A percentile compares a stretch with the other conserved stretches of the same genome.
Evolutionary conservation across 2,797 vertebrate genomes (phyloP).

Genomic region (Telmatherina bonti): DNA sequence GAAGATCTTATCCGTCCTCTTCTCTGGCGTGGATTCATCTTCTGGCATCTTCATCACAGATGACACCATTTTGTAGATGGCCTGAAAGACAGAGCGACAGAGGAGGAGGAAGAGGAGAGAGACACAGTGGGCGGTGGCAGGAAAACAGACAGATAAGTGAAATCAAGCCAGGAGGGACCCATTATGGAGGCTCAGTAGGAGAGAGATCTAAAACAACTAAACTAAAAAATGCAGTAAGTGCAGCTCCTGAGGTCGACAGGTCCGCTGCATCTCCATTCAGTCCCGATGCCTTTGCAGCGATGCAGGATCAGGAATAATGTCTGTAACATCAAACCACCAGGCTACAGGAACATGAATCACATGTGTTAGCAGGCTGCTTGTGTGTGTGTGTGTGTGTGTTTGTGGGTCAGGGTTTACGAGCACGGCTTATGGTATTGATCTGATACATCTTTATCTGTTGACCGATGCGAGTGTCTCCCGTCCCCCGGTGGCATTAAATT

Average conservation of each 20-base stretch:
- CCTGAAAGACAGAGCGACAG: slow-evolving; percentile 77
- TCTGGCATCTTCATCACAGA: slow-evolving; percentile 99
- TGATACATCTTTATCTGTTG: slow-evolving; percentile 57
- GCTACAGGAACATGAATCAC: slow-evolving; percentile 7
- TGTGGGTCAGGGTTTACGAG: slow-evolving; percentile 11
- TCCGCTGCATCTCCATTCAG: not conserved
- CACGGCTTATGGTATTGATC: slow-evolving; percentile 59
- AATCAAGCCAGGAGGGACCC: slow-evolving; percentile 48
- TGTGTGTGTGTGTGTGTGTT: not conserved
- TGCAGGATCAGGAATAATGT: not conserved
- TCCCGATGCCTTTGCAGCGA: slow-evolving; percentile 19
- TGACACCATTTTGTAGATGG: slow-evolving; percentile 99
- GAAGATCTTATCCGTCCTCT: slow-evolving; percentile 99
- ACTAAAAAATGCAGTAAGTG: slow-evolving; percentile 18
- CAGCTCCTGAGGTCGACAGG: slow-evolving; percentile 13
- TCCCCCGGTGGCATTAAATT: slow-evolving; percentile 55
- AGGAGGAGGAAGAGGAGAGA: slow-evolving; percentile 9
- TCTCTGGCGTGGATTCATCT: slow-evolving; percentile 98
- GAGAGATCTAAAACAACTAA: slow-evolving; percentile 28
- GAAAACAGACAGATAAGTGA: slow-evolving; percentile 47
- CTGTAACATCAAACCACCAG: not conserved
- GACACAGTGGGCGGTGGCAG: slow-evolving; percentile 11
- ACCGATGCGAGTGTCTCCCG: slow-evolving; percentile 30
- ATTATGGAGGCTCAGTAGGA: slow-evolving; percentile 45
- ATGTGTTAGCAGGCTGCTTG: slow-evolving; percentile 2